Base-by-base conservation (phyloP, 2,888 invertebrate genomes). In the Clunio marinus region DNA sequence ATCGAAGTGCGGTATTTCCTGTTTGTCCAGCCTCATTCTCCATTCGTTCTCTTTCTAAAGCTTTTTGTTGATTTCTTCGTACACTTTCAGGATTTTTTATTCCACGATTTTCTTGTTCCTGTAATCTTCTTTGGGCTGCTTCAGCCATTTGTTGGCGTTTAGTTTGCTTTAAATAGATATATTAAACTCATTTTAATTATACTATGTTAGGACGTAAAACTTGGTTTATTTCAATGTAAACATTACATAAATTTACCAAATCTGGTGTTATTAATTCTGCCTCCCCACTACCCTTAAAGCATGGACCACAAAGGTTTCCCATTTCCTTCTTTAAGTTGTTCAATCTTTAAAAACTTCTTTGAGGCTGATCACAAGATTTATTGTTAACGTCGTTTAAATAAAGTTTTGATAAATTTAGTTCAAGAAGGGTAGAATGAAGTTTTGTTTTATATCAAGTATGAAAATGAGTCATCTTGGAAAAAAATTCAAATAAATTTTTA, bases 71-170 rank as follows among this genome's bases (percentile, higher is more conserved):
- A 24, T 25, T 32, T 35, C 66, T 15, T 24, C 32, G 51, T 20
- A 66, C 66, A 17, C 55, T 55, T 20, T 66, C 66, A 15, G 35
- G 28, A 32, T 66, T 66, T 35, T 66, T 66, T n/a, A 66, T 25
- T 32, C 66, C 66, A n/a, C 22, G 4, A 2, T 17, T 22, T 32
- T 51, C 17, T 22, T 51, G 20, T 55, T 66, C 22, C 28, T 66
- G 28, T 13, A 28, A 13, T 55, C 66, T 17, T n/a, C 35, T 28
- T 35, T 66, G 55, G 8, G 66, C 66, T n/a, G 66, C 66, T 32
- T 45, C 66, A 13, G 55, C 51, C 55, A 66, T 55, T 55, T 66
- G 66, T 22, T 27, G 22, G 20, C 66, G 17, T 20, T 46, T 46
- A 1, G 55, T 66, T n/a, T 66, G 55, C 66, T 66, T 4, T 2